These are phyloP conservation scores for Holcopasites calliopsidis DNA, from an alignment of 1,140 invertebrate genomes.

Conservation along the genomic window DNA sequence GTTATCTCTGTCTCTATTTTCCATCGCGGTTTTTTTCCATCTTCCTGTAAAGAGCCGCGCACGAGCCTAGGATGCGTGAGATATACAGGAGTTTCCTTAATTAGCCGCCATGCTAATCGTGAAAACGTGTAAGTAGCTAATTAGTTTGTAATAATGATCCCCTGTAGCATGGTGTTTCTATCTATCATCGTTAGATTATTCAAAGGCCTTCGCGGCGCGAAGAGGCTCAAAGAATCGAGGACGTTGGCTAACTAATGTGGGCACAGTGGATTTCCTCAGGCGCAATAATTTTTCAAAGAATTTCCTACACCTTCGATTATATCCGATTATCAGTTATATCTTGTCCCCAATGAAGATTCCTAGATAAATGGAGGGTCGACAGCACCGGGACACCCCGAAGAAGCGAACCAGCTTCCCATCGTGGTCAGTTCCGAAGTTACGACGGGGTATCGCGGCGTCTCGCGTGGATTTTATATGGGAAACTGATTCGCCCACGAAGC, in stretches of 20 bases:
- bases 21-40: background rate
- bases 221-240: background rate
- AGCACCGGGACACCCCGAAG: conserved; percentile 23
- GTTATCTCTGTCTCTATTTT: background rate
- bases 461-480: conserved; percentile 51
- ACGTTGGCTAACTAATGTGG: background rate
- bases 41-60: background rate
- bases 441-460: conserved; percentile 25
- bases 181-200: background rate
- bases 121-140: conserved; percentile 2
- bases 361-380: too few species aligned
- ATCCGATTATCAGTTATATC: too few species aligned
- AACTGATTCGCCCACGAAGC: conserved; percentile 54
- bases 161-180: too few species aligned
- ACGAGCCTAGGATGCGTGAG: conserved; percentile 19
- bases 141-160: conserved; percentile 14
- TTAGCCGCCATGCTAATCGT: conserved; percentile 19
- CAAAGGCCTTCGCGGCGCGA: background rate
- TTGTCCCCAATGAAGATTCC: too few species aligned
- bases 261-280: too few species aligned
- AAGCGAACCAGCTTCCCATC: conserved; percentile 8
- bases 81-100: conserved; percentile 27
- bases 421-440: conserved; percentile 47
- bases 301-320: too few species aligned
- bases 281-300: background rate